phyloP scores from a whole-genome alignment of 2,888 invertebrate genomes.

The Trichopria drosophilae region DNA sequence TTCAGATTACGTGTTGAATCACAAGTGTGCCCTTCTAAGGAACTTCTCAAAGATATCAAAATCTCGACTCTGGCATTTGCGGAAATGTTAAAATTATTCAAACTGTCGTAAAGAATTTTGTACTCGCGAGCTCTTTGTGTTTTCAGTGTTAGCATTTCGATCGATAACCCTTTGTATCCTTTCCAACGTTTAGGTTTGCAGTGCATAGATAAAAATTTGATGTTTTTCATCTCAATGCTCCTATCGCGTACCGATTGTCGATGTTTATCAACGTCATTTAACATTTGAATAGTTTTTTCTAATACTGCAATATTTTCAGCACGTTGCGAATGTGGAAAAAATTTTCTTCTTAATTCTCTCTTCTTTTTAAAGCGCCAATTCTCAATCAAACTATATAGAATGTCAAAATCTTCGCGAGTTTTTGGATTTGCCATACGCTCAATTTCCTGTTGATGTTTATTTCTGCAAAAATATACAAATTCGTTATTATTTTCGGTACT shows the following conservation, averaged over 20 bases:
- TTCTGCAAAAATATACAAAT: conserved; percentile 37
- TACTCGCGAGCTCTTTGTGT: conserved; percentile 77
- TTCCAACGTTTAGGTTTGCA: conserved; percentile 77
- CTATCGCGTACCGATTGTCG: conserved; percentile 66
- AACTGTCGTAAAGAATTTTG: conserved; percentile 71
- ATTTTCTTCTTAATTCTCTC: conserved; percentile 65
- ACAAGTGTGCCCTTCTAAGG: conserved; percentile 66
- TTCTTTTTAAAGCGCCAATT: conserved; percentile 70
- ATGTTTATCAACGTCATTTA: conserved; percentile 71
- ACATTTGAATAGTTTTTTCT: conserved; percentile 73
- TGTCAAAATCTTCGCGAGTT: conserved; percentile 73
- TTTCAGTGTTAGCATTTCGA: conserved; percentile 80
- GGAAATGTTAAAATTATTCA: conserved; percentile 69
- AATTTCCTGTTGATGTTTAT: conserved; percentile 63
- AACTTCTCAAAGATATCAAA: conserved; percentile 34
- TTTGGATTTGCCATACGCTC: conserved; percentile 72
- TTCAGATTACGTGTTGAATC: conserved; percentile 64
- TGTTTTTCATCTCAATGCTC: conserved; percentile 64
- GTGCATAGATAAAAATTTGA: conserved; percentile 68
- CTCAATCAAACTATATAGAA: conserved; percentile 71
- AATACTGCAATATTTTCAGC: conserved; percentile 69
- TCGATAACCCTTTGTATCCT: conserved; percentile 69
- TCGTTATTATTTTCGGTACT: no score
- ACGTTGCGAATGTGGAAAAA: conserved; percentile 70
- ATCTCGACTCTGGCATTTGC: conserved; percentile 61